Base-by-base conservation (phyloP, 2,888 invertebrate genomes). In the Mylabris sibirica region DNA sequence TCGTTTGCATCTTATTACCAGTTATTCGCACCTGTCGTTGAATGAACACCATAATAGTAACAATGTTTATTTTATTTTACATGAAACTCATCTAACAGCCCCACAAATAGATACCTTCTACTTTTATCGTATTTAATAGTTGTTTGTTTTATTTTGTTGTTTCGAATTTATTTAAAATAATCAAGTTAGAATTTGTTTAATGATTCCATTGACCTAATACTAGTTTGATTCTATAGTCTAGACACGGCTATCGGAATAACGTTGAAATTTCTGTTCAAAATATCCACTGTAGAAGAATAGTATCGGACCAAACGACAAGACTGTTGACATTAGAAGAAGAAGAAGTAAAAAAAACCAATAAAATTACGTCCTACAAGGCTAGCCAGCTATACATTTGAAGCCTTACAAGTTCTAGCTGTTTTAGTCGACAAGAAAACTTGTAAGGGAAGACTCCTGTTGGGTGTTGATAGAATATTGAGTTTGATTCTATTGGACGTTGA, bases 311-410 rank as follows among this genome's bases (percentile, higher is more conserved):
- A 35, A 34, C 38, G 35, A 60, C 60, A 60, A 30, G 20, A 30
- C 60, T 26, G 60, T 49, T 49, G 49, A 49, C 20, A 49, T 20
- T 49, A 34, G 60, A n/a, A n/a, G n/a, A n/a, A 60, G n/a, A 34
- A 12, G 60, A 12, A 60, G 60, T 1, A 59, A 24, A 44, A 49
- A 49, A 49, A 20, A 34, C 34, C 20, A 35, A 35, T 34, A 30
- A 64, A 64, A 64, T 64, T 64, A 65, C 70, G 59, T 65, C 64
- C 68, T 68, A 66, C 71, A 71, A 71, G 71, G 71, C 66, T 71
- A 71, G 68, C 71, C 64, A 68, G 70, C 68, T 67, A 17, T 60
- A 49, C 67, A 67, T 64, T 67, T 70, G 65, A 62, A 71, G 59
- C 68, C 61, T 53, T 64, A 66, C 68, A 60, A 71, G 35, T 68